Evolutionary conservation across 2,797 vertebrate species (phyloP), one percentile per base, ranked within the genome.

Genomic region (Hyperoplus immaculatus): DNA sequence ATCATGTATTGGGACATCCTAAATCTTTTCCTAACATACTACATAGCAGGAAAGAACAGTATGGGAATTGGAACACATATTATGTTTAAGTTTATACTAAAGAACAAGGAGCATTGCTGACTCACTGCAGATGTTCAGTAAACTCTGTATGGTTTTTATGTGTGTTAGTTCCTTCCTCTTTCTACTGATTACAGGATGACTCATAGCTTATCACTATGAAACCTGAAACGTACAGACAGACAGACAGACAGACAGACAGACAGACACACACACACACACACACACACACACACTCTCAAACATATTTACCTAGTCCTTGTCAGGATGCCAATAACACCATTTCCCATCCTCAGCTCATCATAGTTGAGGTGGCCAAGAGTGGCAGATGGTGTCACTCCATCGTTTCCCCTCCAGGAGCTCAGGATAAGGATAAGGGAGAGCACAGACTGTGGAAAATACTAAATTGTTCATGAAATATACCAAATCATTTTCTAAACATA

Each of bases 311-410:
- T 41, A 29, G 12, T 65, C 50, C 68, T 58, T 80, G 71, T 77
- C 67, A 70, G 29, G 57, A 58, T 78, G 78, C 58, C 77, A 72
- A 43, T 14, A 70, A 75, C 46, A 69, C 70, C 56, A 46, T 46
- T 47, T 73, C 4, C 80, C 59, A 69, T 64, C 70, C 69, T 54
- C 51, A 55, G 58, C 63, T 71, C 57, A 72, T 53, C 76, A 62
- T 62, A 75, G 64, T 63, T 14, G 47, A 63, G 69, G 74, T 66
- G 43, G 21, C n/a, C 18, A 10, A 54, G 71, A 76, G 82, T 65
- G 73, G 67, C 80, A 87, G 81, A 87, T 85, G 82, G 80, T 86
- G 80, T 80, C 77, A 72, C 80, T 84, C 77, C 54, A 47, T 69
- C 4, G 38, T 53, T 63, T 75, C 59, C 49, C 60, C 65, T 72